phyloP scores from a whole-genome alignment of 2,113 vertebrate genomes.

The Halcyon malimbica region DNA sequence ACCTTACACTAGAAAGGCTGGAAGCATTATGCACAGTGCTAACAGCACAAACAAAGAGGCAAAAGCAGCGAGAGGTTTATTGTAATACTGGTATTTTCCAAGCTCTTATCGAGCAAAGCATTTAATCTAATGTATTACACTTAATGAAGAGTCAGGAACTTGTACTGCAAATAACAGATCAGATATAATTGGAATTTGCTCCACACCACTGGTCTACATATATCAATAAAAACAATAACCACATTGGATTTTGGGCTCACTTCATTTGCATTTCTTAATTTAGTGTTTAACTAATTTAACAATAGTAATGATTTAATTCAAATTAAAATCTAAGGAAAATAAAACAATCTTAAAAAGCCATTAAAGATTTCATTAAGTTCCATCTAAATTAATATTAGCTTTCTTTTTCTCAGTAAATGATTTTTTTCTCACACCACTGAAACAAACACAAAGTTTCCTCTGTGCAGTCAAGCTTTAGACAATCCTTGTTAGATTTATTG shows the following conservation, averaged over 20 bases:
- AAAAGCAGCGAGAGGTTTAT: slow-evolving; percentile 28
- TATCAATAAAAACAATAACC: slow-evolving; percentile 75
- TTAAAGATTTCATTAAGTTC: slow-evolving; percentile 71
- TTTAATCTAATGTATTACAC: slow-evolving; percentile 65
- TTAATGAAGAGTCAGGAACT: slow-evolving; percentile 70
- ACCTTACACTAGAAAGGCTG: neutral
- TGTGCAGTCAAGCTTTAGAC: slow-evolving; percentile 70
- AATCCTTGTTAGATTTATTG: slow-evolving; percentile 72
- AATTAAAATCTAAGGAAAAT: slow-evolving; percentile 71
- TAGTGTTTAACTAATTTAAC: slow-evolving; percentile 75
- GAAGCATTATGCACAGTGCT: neutral
- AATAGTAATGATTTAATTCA: slow-evolving; percentile 70
- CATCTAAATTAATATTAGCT: slow-evolving; percentile 70
- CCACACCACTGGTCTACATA: slow-evolving; percentile 52
- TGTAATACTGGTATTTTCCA: slow-evolving; percentile 16
- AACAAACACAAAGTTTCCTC: slow-evolving; percentile 64
- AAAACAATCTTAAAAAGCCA: slow-evolving; percentile 68
- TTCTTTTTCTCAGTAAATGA: slow-evolving; percentile 51
- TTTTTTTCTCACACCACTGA: slow-evolving; percentile 21
- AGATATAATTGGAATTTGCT: slow-evolving; percentile 77
- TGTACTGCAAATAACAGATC: slow-evolving; percentile 67
- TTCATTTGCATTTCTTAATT: slow-evolving; percentile 77
- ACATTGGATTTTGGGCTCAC: slow-evolving; percentile 60
- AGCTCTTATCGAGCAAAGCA: slow-evolving; percentile 14
- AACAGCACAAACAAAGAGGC: slow-evolving; percentile 21